phyloP scores from a whole-genome alignment of 1,140 invertebrate genomes.

The Antheraea pernyi region DNA sequence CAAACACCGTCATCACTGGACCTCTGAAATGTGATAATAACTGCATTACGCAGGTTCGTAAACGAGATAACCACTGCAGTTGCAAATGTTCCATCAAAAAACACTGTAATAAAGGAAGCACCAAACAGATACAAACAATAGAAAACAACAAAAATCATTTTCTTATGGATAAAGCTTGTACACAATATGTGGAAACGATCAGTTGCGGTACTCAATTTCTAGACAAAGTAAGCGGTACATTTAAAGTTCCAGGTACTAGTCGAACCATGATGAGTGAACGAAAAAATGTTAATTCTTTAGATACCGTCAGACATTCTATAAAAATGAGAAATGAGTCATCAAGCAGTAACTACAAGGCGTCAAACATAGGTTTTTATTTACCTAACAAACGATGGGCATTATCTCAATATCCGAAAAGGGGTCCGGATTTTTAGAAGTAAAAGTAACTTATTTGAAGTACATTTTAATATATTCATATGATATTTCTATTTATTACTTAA shows the following conservation, averaged over 20 bases:
- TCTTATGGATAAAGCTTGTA: constrained; percentile 46
- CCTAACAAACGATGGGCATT: constrained; percentile 48
- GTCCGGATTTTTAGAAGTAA: constrained; percentile 54
- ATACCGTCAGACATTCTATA: background rate
- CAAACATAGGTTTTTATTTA: background rate
- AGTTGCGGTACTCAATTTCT: constrained; percentile 46
- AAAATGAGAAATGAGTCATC: background rate
- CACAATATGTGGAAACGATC: constrained; percentile 37
- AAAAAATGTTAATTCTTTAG: background rate
- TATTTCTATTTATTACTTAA: too few relatives aligned
- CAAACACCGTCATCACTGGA: constrained; percentile 47
- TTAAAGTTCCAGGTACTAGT: background rate
- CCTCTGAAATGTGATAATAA: constrained; percentile 43
- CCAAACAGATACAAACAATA: constrained; percentile 47
- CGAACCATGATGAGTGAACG: background rate
- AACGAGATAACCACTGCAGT: constrained; percentile 29
- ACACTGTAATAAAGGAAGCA: constrained; percentile 23
- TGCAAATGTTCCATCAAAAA: constrained; percentile 41
- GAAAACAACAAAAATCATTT: constrained; percentile 23
- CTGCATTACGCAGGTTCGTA: constrained; percentile 45
- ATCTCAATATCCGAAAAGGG: constrained; percentile 40
- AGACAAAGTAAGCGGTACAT: background rate
- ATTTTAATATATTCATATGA: background rate
- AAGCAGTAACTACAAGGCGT: background rate
- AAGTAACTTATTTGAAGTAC: constrained; percentile 21